These are phyloP conservation scores for Trichoplax adhaerens DNA, from an alignment of 37 sponge, comb jelly and placozoan genomes.

Conservation along the genomic window DNA sequence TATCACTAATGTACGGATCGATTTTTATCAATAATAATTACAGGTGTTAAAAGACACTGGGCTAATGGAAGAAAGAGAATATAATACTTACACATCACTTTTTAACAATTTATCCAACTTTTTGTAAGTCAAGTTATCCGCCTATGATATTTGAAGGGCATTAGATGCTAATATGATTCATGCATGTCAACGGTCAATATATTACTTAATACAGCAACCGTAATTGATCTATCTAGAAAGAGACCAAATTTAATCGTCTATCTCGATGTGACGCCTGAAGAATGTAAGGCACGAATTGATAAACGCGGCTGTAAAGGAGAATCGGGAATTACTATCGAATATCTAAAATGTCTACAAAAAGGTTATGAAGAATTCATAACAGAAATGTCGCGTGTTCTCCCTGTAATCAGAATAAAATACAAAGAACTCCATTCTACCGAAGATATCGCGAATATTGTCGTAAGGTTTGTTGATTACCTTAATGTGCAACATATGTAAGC, in stretches of 20 bases:
- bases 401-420: conserved; percentile 86
- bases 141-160: neutral
- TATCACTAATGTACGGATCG: neutral
- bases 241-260: conserved; percentile 94
- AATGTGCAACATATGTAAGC: neutral
- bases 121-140: conserved; percentile 41
- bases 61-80: conserved; percentile 84
- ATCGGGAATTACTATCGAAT: conserved; percentile 65
- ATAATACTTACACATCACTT: conserved; percentile 66
- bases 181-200: conserved; percentile 1
- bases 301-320: conserved; percentile 73
- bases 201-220: neutral
- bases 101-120: conserved; percentile 99
- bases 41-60: conserved; percentile 69
- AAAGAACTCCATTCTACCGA: conserved; percentile 69
- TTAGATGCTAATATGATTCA: neutral
- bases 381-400: conserved; percentile 82
- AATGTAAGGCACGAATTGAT: conserved; percentile 71
- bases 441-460: conserved; percentile 87
- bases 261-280: conserved; percentile 77
- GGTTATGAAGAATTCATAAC: conserved; percentile 84
- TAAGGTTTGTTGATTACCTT: conserved; percentile 33
- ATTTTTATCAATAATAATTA: neutral
- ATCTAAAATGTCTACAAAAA: conserved; percentile 44
- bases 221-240: conserved; percentile 49